Percentiles rank a stretch among this genome's conserved stretches.
Conservation (phyloP, 1,140 invertebrate species). For the Drosophila teissieri region DNA sequence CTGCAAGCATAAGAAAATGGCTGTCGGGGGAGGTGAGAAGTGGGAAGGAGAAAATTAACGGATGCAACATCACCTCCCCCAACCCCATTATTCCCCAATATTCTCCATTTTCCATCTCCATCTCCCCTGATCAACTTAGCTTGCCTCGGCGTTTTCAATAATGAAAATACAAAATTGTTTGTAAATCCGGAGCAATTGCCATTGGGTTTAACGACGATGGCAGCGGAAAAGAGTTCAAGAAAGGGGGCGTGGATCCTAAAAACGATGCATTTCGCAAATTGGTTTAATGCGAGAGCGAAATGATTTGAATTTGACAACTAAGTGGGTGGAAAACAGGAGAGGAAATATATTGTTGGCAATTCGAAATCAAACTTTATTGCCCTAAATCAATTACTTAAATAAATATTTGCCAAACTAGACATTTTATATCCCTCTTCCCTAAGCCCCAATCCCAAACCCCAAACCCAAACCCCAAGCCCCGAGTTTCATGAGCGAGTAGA, state of each 20-base stretch:
- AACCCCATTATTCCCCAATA: background rate
- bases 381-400: conserved; percentile 47
- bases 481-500: too few relatives aligned
- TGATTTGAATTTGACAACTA: conserved; percentile 30
- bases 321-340: conserved; percentile 12
- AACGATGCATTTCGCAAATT: conserved; percentile 41
- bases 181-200: conserved; percentile 49
- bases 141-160: conserved; percentile 37
- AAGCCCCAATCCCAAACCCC: too few relatives aligned
- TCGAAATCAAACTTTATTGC: background rate
- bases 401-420: conserved; percentile 46
- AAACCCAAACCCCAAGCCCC: too few relatives aligned
- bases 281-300: conserved; percentile 49
- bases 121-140: conserved; percentile 14
- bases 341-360: background rate
- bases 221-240: background rate
- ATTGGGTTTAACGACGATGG: conserved; percentile 9
- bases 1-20: conserved; percentile 13
- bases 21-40: background rate
- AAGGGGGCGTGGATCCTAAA: background rate
- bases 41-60: background rate
- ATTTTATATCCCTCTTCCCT: too few relatives aligned
- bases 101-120: too few relatives aligned
- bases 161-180: conserved; percentile 66
- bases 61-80: conserved; percentile 29